A percentile compares a stretch with the other conserved stretches of the same genome.
Evolutionary conservation across 2,797 vertebrate genomes (phyloP).

Genomic region (Phrynocephalus vlangalii): DNA sequence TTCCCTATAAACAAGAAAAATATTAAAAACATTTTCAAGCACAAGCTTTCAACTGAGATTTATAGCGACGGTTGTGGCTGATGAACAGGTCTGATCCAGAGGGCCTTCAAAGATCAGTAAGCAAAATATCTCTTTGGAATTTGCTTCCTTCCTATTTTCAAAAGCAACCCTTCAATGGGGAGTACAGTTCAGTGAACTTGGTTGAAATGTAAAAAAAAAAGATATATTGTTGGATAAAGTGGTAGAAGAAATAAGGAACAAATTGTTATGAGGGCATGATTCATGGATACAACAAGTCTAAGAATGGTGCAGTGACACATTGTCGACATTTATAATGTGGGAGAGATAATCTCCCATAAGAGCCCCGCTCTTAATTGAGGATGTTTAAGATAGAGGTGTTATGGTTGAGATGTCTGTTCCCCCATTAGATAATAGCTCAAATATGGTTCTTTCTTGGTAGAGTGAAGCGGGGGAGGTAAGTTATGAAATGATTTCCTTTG

Average conservation of each 20-base stretch:
- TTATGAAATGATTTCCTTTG: background rate
- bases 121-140: background rate
- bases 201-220: background rate
- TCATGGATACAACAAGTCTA: background rate
- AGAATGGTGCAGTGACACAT: background rate
- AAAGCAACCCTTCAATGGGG: background rate
- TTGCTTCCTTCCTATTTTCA: background rate
- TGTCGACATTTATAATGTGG: background rate
- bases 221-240: background rate
- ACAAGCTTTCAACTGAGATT: background rate
- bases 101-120: background rate
- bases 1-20: background rate
- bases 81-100: background rate
- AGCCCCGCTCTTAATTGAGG: background rate
- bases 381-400: background rate
- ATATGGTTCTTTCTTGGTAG: background rate
- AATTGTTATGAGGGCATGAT: background rate
- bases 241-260: background rate
- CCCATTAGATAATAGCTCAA: background rate
- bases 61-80: background rate
- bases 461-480: background rate
- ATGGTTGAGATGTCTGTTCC: background rate
- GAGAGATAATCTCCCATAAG: background rate
- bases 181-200: background rate
- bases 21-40: background rate